Conservation (phyloP, 2,888 invertebrate species). For the Strigamia maritima region DNA sequence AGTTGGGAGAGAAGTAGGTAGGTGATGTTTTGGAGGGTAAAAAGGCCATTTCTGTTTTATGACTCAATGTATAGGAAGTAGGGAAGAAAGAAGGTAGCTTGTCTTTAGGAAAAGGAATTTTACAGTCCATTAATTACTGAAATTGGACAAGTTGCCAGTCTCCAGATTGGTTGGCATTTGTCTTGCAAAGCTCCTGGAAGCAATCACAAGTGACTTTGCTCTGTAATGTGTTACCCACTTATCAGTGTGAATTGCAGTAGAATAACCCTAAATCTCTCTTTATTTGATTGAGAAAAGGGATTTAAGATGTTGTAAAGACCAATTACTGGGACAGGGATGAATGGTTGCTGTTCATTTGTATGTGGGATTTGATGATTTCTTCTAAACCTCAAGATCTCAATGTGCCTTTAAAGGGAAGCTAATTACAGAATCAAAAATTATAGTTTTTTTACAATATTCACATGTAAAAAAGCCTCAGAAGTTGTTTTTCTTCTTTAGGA, state of each 20-base stretch:
- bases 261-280: slow-evolving; percentile 12
- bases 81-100: not conserved
- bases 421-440: no score
- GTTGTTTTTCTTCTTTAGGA: no score
- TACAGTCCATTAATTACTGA: slow-evolving; percentile 23
- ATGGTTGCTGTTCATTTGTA: not conserved
- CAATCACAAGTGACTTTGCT: slow-evolving; percentile 6
- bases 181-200: slow-evolving; percentile 16
- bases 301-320: slow-evolving; percentile 9
- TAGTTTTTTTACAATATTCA: no score
- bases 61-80: slow-evolving; percentile 18
- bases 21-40: not conserved
- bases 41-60: not conserved
- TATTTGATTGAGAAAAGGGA: not conserved
- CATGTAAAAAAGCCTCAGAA: no score
- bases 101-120: slow-evolving; percentile 16
- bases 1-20: not conserved
- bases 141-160: slow-evolving; percentile 16
- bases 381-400: not conserved
- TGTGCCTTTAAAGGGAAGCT: not conserved
- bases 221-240: slow-evolving; percentile 23
- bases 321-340: not conserved
- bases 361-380: not conserved
- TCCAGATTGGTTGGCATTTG: slow-evolving; percentile 14
- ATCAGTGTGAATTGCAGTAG: not conserved